Percentiles rank a stretch among this genome's conserved stretches.
Evolutionary conservation across 2,113 vertebrate genomes (phyloP).

Genomic region (Pitta sordida): DNA sequence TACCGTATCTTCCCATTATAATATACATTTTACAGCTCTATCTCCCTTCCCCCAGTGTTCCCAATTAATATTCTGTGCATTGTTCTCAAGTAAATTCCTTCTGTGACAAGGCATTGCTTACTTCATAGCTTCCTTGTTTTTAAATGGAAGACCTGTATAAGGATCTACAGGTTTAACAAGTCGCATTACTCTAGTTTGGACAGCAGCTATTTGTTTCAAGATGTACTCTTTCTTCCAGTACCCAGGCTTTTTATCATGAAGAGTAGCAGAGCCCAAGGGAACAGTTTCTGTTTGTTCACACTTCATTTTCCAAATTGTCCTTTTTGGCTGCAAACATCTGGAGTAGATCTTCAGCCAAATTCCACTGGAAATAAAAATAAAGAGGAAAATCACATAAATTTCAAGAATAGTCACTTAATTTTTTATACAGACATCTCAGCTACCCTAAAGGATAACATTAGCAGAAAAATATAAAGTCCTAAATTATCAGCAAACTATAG

Average conservation of each 20-base stretch:
- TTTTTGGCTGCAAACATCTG: constrained; percentile 50
- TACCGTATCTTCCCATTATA: not conserved
- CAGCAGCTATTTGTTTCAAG: constrained; percentile 58
- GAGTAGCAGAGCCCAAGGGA: not conserved
- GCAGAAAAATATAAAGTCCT: not conserved
- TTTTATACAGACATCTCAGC: not conserved
- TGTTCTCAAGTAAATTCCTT: not conserved
- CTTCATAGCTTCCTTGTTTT: constrained; percentile 74
- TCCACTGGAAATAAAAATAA: constrained; percentile 64
- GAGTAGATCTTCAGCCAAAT: constrained; percentile 82
- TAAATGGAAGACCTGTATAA: constrained; percentile 79
- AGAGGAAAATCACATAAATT: not conserved
- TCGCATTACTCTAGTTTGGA: constrained; percentile 62
- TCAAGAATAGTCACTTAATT: not conserved
- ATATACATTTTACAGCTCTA: not conserved
- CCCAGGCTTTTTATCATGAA: constrained; percentile 62
- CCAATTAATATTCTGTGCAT: not conserved
- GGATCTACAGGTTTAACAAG: constrained; percentile 69
- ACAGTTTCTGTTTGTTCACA: constrained; percentile 15
- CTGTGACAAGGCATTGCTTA: constrained; percentile 9
- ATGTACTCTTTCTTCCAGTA: constrained; percentile 86
- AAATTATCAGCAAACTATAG: not conserved
- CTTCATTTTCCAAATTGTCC: constrained; percentile 32
- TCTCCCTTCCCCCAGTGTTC: not conserved
- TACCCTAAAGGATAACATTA: not conserved